Conservation (phyloP, 2,797 vertebrate species). For the Serranus cabrilla region DNA sequence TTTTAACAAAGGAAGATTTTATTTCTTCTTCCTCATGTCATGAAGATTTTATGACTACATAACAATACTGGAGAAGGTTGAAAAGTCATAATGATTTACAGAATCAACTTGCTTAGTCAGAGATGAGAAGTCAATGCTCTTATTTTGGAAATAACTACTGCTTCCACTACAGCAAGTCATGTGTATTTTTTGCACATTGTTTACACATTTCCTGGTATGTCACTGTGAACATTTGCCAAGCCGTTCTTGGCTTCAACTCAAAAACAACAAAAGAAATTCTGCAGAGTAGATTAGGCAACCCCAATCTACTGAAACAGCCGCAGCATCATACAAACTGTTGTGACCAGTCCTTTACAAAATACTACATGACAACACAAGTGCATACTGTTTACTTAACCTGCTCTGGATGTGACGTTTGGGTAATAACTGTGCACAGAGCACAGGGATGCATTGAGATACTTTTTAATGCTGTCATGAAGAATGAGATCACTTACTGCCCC, state of each 20-base stretch:
- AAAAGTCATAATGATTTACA: neutral
- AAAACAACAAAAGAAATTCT: neutral
- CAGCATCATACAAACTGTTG: neutral
- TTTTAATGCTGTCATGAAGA: neutral
- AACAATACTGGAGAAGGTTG: neutral
- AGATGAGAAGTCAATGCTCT: neutral
- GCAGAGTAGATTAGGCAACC: neutral
- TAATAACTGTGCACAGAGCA: neutral
- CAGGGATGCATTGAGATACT: neutral
- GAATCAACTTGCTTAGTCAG: neutral
- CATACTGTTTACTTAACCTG: neutral
- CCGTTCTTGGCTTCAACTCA: slow-evolving; percentile 1
- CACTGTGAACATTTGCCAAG: slow-evolving; percentile 4
- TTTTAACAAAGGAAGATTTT: neutral
- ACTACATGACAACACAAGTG: neutral
- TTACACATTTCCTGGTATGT: neutral
- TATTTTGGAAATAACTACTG: neutral
- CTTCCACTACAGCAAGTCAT: neutral
- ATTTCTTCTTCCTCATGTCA: neutral
- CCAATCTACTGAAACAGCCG: neutral
- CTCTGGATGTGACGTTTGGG: neutral
- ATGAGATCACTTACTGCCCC: slow-evolving; percentile 93
- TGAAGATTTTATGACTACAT: neutral
- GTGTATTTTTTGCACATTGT: neutral
- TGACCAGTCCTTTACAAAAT: neutral